Evolutionary conservation across 2,888 invertebrate genomes (phyloP).

Genomic region (Tromatobia lineatoria): DNA sequence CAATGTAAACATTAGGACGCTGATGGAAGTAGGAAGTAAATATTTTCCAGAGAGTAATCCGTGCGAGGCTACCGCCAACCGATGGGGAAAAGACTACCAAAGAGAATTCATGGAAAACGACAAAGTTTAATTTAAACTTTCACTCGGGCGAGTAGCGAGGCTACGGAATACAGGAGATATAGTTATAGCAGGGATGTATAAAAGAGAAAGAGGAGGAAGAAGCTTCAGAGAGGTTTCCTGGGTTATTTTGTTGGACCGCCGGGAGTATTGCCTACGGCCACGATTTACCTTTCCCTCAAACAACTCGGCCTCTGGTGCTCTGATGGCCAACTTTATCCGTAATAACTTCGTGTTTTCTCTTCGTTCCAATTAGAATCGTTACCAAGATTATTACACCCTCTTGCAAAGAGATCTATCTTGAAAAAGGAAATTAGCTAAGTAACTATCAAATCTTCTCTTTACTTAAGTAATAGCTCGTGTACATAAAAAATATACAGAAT

Average conservation of each 20-base stretch:
- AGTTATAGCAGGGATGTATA: conserved; percentile 31
- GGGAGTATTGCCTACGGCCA: conserved; percentile 56
- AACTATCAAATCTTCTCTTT: neutral
- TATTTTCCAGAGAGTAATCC: conserved; percentile 52
- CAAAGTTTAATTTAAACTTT: conserved; percentile 68
- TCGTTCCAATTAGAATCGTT: conserved; percentile 63
- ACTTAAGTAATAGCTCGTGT: neutral
- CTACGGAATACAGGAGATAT: conserved; percentile 49
- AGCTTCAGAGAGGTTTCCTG: conserved; percentile 43
- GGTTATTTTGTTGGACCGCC: conserved; percentile 51
- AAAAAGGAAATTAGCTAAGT: neutral
- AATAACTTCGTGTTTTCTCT: conserved; percentile 66
- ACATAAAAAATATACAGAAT: neutral
- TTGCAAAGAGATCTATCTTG: neutral
- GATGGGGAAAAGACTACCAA: conserved; percentile 52
- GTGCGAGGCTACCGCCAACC: conserved; percentile 40
- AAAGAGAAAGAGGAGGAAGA: conserved; percentile 40
- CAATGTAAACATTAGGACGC: conserved; percentile 30
- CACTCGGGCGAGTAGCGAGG: conserved; percentile 57
- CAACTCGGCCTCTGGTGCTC: conserved; percentile 58
- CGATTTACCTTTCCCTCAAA: conserved; percentile 66
- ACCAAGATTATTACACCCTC: conserved; percentile 64
- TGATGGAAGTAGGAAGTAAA: conserved; percentile 36
- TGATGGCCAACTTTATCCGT: conserved; percentile 60
- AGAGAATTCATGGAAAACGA: conserved; percentile 62